These are phyloP conservation scores for Elgaria multicarinata DNA, from an alignment of 2,113 vertebrate genomes.

Conservation along the genomic window DNA sequence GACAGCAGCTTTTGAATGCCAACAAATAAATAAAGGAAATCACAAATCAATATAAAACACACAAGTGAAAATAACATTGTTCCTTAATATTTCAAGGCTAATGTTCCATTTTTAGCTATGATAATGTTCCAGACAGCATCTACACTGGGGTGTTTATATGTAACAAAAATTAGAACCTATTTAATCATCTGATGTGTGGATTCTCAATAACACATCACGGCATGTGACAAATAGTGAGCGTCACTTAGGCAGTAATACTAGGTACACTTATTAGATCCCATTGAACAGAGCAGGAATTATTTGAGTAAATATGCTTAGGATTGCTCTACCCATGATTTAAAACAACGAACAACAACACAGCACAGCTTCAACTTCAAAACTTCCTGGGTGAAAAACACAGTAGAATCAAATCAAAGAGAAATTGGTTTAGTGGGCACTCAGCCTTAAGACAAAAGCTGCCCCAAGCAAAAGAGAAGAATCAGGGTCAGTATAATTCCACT, in stretches of 20 bases:
- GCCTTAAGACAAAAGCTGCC: background rate
- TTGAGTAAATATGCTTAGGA: background rate
- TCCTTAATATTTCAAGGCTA: conserved; percentile 53
- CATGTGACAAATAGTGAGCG: background rate
- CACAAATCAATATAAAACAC: conserved; percentile 57
- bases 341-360: background rate
- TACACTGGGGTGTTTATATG: background rate
- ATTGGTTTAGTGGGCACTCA: background rate
- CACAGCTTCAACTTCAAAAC: background rate
- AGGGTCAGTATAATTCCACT: background rate
- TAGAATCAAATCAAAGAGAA: background rate
- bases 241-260: background rate
- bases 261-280: background rate
- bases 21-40: conserved; percentile 39
- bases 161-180: background rate
- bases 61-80: conserved; percentile 60
- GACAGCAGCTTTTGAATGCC: conserved; percentile 55
- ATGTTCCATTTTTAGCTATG: conserved; percentile 1
- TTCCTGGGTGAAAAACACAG: background rate
- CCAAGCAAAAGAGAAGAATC: background rate
- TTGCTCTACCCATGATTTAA: background rate
- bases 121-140: background rate
- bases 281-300: background rate
- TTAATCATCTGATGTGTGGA: background rate
- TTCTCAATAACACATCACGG: background rate